Evolutionary conservation across 2,888 invertebrate genomes (phyloP).

Genomic region (Yponomeuta plumbellus): DNA sequence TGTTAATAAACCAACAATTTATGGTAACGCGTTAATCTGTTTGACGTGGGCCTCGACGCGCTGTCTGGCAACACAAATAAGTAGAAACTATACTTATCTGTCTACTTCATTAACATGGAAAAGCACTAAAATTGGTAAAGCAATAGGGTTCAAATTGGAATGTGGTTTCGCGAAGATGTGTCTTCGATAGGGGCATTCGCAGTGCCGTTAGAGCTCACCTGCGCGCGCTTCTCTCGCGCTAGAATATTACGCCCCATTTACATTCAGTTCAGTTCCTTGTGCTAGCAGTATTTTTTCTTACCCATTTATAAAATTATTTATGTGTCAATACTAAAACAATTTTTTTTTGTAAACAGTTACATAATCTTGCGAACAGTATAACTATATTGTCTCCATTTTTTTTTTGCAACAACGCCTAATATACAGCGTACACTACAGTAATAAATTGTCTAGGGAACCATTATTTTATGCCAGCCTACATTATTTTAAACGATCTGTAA

Average conservation of each 20-base stretch:
- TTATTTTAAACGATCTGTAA: no score
- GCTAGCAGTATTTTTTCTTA: no score
- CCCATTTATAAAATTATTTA: no score
- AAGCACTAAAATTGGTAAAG: constrained; percentile 15
- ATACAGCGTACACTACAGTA: no score
- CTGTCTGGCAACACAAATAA: constrained; percentile 54
- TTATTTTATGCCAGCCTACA: no score
- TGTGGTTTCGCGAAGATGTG: constrained; percentile 40
- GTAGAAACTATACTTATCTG: constrained; percentile 12
- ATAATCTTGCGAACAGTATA: no score
- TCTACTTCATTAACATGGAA: constrained; percentile 11
- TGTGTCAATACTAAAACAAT: no score
- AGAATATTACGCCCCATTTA: not conserved
- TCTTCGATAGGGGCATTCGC: constrained; percentile 50
- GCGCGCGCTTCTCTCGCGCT: constrained; percentile 69
- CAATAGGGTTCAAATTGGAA: constrained; percentile 49
- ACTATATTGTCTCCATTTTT: no score
- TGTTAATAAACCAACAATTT: constrained; percentile 56
- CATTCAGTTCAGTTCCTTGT: not conserved
- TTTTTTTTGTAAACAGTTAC: no score
- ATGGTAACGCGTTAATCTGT: constrained; percentile 59
- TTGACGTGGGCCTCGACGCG: constrained; percentile 42
- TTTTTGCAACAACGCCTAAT: no score
- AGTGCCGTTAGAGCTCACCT: constrained; percentile 71
- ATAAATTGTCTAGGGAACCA: no score